These are phyloP conservation scores for Heterodera carotae DNA, from an alignment of 1,140 invertebrate genomes.

Conservation along the genomic window DNA sequence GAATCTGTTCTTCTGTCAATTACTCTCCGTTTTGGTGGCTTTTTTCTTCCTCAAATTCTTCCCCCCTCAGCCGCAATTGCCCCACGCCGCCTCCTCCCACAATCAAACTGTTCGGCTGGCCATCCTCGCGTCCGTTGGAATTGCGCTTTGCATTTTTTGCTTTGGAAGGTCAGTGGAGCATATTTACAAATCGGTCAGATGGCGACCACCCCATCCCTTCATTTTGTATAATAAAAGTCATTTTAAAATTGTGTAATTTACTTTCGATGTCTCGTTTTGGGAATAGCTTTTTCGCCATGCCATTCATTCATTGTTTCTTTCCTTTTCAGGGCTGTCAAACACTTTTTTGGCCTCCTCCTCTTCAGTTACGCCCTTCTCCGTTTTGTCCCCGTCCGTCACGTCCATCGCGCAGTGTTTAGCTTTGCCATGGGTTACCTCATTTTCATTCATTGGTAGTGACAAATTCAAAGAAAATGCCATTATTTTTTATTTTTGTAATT, in stretches of 20 bases:
- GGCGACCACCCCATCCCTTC: too few species aligned
- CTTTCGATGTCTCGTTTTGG: too few species aligned
- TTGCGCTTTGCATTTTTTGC: slow-evolving; percentile 81
- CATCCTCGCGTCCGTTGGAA: slow-evolving; percentile 76
- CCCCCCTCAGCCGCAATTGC: slow-evolving; percentile 71
- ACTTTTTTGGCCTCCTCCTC: slow-evolving; percentile 39
- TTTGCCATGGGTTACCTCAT: slow-evolving; percentile 81
- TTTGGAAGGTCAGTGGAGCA: slow-evolving; percentile 77
- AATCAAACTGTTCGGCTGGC: slow-evolving; percentile 73
- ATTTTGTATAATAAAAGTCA: too few species aligned
- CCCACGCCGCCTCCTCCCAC: too few species aligned
- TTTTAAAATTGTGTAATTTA: too few species aligned
- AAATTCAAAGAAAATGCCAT: too few species aligned
- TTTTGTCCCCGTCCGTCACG: slow-evolving; percentile 8
- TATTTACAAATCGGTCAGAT: too few species aligned
- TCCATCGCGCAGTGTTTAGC: slow-evolving; percentile 72
- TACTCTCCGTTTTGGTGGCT: slow-evolving; percentile 76
- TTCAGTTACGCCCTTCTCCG: slow-evolving; percentile 34
- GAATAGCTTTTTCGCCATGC: too few species aligned
- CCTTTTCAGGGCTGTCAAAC: slow-evolving; percentile 45
- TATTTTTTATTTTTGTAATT: too few species aligned
- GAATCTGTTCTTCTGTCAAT: slow-evolving; percentile 81
- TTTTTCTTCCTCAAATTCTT: slow-evolving; percentile 76
- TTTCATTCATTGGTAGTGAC: slow-evolving; percentile 79
- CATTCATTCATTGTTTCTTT: background rate